These are phyloP conservation scores for Psammodynastes pulverulentus DNA, from an alignment of 2,113 vertebrate species.

Conservation along the genomic window DNA sequence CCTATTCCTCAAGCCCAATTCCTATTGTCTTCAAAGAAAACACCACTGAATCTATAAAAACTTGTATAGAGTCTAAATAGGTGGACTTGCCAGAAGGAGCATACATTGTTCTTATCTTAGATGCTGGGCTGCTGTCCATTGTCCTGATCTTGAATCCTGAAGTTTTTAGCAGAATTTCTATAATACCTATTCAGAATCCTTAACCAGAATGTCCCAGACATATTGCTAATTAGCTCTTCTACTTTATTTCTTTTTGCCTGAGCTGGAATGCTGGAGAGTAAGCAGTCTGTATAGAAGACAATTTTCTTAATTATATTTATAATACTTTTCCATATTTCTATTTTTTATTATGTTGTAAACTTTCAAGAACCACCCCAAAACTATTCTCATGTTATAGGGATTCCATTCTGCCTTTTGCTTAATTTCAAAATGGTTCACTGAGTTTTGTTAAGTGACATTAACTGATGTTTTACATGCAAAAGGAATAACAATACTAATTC, in stretches of 20 bases:
- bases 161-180: neutral
- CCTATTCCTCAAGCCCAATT: neutral
- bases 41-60: neutral
- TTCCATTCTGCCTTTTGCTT: neutral
- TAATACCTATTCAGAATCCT: neutral
- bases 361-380: neutral
- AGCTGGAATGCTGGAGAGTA: neutral
- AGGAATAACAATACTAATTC: slow-evolving; percentile 6
- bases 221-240: neutral
- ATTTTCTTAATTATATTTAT: neutral
- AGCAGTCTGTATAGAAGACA: neutral
- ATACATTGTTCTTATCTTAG: neutral
- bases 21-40: neutral
- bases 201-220: neutral
- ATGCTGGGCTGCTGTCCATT: neutral
- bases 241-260: neutral
- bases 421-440: neutral
- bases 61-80: neutral
- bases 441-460: neutral
- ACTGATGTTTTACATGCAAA: slow-evolving; percentile 13
- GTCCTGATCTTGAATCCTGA: neutral
- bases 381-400: neutral
- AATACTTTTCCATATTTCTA: neutral
- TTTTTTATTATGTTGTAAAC: neutral
- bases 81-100: neutral